Conservation (phyloP, 2,888 invertebrate genomes). For the Cantharis lateralis region DNA sequence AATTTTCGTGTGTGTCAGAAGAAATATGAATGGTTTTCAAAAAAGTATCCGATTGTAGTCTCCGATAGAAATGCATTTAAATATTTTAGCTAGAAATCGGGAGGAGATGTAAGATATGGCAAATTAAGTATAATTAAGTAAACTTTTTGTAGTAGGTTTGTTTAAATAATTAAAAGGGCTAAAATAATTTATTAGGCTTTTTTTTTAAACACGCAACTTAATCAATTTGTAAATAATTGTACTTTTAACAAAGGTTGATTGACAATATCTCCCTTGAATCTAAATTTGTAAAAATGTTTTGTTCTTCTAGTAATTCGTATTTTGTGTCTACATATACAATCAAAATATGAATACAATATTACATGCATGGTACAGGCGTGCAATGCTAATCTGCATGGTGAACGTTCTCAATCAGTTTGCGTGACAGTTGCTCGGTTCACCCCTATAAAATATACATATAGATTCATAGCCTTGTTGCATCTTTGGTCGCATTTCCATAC, state of each 20-base stretch:
- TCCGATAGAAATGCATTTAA: neutral
- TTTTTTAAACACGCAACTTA: constrained; percentile 2
- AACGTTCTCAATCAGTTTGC: constrained; percentile 48
- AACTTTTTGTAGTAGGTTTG: neutral
- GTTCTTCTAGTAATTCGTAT: constrained; percentile 19
- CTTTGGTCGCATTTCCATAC: constrained; percentile 50
- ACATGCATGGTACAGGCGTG: constrained; percentile 30
- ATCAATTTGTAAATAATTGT: constrained; percentile 4
- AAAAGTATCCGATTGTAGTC: neutral
- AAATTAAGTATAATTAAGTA: neutral
- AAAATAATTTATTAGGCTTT: neutral
- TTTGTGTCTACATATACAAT: constrained; percentile 28
- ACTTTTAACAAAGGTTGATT: constrained; percentile 1
- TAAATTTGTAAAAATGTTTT: constrained; percentile 4
- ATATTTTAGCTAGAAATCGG: neutral
- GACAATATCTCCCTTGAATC: constrained; percentile 1
- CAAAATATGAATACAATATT: constrained; percentile 35
- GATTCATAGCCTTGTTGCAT: constrained; percentile 50
- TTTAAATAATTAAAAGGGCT: neutral
- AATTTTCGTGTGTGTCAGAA: too few relatives aligned
- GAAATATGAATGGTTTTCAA: neutral
- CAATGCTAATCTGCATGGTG: constrained; percentile 47
- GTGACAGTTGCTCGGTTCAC: constrained; percentile 49
- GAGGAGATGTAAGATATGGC: neutral
- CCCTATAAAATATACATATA: constrained; percentile 50